Percentiles rank a stretch among this genome's conserved stretches.
Conservation (phyloP, 2,888 invertebrate genomes). For the Stenichneumon culpator region DNA sequence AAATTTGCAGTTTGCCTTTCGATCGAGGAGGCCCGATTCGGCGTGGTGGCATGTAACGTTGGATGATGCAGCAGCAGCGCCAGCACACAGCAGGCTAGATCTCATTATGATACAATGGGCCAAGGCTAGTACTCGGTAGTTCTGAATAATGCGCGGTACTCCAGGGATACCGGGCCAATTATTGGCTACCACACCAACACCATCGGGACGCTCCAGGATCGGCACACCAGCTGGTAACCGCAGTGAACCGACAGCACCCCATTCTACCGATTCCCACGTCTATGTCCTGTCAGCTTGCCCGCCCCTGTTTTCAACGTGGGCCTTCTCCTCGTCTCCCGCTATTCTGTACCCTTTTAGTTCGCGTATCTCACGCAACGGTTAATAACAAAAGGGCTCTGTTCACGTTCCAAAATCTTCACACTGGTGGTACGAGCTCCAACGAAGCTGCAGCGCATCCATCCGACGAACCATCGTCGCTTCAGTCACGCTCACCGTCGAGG, state of each 20-base stretch:
- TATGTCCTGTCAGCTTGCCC: neutral
- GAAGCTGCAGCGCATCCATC: neutral
- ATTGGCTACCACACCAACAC: slow-evolving; percentile 63
- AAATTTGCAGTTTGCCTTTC: slow-evolving; percentile 64
- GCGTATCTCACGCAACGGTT: slow-evolving; percentile 37
- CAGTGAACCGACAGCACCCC: slow-evolving; percentile 29
- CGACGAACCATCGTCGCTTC: neutral
- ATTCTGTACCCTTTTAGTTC: slow-evolving; percentile 2
- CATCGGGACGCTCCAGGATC: slow-evolving; percentile 27
- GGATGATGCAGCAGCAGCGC: slow-evolving; percentile 8
- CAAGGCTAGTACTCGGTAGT: slow-evolving; percentile 51
- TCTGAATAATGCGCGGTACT: slow-evolving; percentile 67
- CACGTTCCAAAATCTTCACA: slow-evolving; percentile 23
- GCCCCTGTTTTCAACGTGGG: neutral
- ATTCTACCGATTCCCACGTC: slow-evolving; percentile 40
- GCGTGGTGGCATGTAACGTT: neutral
- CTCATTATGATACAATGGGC: slow-evolving; percentile 66
- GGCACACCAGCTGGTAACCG: slow-evolving; percentile 36
- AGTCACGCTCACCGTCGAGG: neutral
- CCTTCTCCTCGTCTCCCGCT: neutral
- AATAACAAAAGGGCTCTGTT: slow-evolving; percentile 28
- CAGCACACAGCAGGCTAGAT: slow-evolving; percentile 37
- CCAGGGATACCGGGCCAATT: slow-evolving; percentile 62
- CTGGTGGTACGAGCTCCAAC: neutral
- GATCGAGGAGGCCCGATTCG: slow-evolving; percentile 44